Evolutionary conservation across 2,888 invertebrate species (phyloP), one percentile per base, ranked within the genome.

Genomic region (Platypus cylindrus): DNA sequence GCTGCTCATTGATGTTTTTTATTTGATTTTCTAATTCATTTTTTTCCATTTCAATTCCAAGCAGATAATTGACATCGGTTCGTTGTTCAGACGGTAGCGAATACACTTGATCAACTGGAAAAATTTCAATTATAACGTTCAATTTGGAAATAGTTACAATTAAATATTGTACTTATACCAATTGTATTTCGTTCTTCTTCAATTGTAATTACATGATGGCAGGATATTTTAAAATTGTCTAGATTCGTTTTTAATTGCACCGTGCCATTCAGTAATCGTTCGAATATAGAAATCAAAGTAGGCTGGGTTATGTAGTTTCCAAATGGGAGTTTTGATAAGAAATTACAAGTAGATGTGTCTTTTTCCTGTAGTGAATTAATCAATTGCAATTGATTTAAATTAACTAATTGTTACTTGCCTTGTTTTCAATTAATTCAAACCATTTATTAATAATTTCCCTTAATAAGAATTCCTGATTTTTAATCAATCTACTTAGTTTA

Each of bases 151-250:
- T 14, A 11, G 11, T 9, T 13, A 27, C 26, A 5, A 5, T 8
- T n/a, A 8, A 5, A 11, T 26, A 31, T 22, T 31, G 13, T 9
- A 14, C 24, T 38, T 43, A 25, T 38, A 53, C 55, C 54, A 44
- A 56, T 48, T 14, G 40, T 30, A 37, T 56, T 58, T 23, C 55
- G 40, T 41, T 58, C 56, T 25, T 58, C 56, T 44, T 58, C 58
- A 18, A 56, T 41, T 2, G 48, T 34, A 13, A 58, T 36, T 9
- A 58, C 41, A 12, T 52, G 38, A 27, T 54, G 49, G 32, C 54
- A 54, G 33, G 52, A 51, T 11, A 52, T 51, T 16, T 49, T 45
- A 38, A 54, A 56, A 9, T 41, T 40, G 3, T 52, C 48, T 31
- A 58, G 34, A 22, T 49, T 47, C 32, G 47, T 48, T 28, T 46